Conservation (phyloP, 2,797 vertebrate genomes). For the Falco columbarius region DNA sequence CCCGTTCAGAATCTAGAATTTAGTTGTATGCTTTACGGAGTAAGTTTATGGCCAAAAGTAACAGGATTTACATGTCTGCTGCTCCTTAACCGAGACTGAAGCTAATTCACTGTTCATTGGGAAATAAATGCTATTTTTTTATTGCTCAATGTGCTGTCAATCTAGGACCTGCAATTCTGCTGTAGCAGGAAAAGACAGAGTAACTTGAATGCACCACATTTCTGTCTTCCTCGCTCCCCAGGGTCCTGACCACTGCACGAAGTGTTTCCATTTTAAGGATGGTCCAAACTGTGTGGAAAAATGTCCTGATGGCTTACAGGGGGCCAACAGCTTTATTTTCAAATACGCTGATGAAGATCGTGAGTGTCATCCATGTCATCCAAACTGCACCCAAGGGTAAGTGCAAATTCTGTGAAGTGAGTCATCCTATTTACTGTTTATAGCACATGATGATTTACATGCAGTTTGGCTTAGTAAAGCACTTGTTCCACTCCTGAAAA, state of each 20-base stretch:
- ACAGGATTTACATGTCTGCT: not conserved
- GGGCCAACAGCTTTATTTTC: conserved; percentile 95
- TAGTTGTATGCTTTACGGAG: not conserved
- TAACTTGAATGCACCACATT: not conserved
- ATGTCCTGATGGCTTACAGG: conserved; percentile 94
- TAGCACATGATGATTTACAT: fast-evolving
- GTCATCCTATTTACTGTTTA: not conserved
- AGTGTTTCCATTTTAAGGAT: conserved; percentile 95
- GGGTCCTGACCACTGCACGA: conserved; percentile 93
- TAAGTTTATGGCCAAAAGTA: not conserved
- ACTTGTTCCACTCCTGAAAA: not conserved
- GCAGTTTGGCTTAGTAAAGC: not conserved
- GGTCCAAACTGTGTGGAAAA: conserved; percentile 97
- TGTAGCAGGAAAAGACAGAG: not conserved
- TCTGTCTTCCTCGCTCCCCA: conserved; percentile 54
- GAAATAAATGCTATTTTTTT: not conserved
- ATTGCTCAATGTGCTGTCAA: not conserved
- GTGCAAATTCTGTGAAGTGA: conserved; percentile 29
- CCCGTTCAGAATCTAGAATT: not conserved
- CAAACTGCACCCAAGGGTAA: conserved; percentile 97
- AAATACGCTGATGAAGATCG: conserved; percentile 94
- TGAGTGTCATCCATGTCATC: conserved; percentile 93
- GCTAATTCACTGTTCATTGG: not conserved
- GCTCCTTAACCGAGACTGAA: not conserved
- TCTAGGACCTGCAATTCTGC: not conserved